These are phyloP conservation scores for Holothuria glaberrima DNA, from an alignment of 35 echinoderm and acorn worm species.

Conservation along the genomic window DNA sequence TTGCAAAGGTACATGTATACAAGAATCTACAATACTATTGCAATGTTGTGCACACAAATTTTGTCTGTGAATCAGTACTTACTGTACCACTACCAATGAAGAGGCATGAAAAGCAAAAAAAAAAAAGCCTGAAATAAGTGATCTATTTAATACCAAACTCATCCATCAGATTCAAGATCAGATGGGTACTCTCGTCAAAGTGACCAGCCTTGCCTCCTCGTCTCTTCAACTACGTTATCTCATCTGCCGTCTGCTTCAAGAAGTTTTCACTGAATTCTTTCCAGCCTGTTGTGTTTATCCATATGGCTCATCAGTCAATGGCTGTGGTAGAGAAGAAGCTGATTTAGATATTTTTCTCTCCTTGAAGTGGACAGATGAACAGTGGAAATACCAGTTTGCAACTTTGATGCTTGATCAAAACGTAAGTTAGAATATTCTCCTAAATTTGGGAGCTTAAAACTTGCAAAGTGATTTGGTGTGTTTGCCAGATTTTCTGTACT, in stretches of 20 bases:
- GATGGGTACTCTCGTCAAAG: conserved; percentile 64
- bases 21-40: no score
- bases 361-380: conserved; percentile 33
- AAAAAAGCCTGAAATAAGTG: no score
- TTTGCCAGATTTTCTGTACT: no score
- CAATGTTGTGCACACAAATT: no score
- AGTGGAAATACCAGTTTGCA: conserved; percentile 63
- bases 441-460: no score
- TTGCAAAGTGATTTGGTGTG: no score
- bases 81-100: no score
- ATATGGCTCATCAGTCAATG: conserved; percentile 94
- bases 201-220: conserved; percentile 28
- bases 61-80: no score
- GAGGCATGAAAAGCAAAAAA: no score
- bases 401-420: neutral
- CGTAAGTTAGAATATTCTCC: neutral
- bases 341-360: conserved; percentile 89
- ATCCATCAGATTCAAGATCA: conserved; percentile 67
- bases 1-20: no score
- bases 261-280: conserved; percentile 88
- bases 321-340: conserved; percentile 79
- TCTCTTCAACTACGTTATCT: conserved; percentile 79
- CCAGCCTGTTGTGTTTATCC: conserved; percentile 74
- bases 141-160: neutral
- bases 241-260: conserved; percentile 79